Evolutionary conservation across 2,797 vertebrate species (phyloP).

Genomic region (Zenarchopterus dispar): DNA sequence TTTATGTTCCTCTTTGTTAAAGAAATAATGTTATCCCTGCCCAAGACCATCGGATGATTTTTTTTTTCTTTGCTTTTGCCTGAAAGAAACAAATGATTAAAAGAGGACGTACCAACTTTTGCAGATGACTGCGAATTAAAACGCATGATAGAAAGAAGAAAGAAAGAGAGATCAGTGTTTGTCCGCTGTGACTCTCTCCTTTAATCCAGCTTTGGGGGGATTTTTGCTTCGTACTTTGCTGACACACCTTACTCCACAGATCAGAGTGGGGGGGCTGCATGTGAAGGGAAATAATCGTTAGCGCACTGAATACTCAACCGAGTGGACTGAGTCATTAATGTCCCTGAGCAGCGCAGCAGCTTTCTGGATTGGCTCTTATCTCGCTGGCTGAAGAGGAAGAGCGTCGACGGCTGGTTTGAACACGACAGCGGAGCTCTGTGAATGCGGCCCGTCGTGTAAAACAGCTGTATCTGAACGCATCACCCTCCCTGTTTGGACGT

Average conservation of each 20-base stretch:
- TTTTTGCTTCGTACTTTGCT: constrained; percentile 36
- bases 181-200: constrained; percentile 17
- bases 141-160: neutral
- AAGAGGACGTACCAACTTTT: too few relatives aligned
- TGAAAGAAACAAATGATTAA: too few relatives aligned
- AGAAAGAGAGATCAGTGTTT: constrained; percentile 7
- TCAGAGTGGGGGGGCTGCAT: constrained; percentile 7
- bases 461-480: too few relatives aligned
- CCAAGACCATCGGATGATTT: too few relatives aligned
- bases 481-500: too few relatives aligned
- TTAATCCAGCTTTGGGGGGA: constrained; percentile 40
- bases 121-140: neutral
- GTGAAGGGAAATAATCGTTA: constrained; percentile 24
- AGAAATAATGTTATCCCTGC: too few relatives aligned
- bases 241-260: constrained; percentile 33
- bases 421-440: too few relatives aligned
- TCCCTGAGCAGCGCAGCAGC: constrained; percentile 11
- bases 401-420: too few relatives aligned
- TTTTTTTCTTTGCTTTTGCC: too few relatives aligned
- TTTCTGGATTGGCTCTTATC: neutral
- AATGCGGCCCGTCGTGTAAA: too few relatives aligned
- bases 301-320: constrained; percentile 1
- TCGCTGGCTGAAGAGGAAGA: too few relatives aligned
- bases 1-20: too few relatives aligned
- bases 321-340: constrained; percentile 10